phyloP scores from a whole-genome alignment of 92 coral and sea anemone genomes.

The Hydrozoanthus gracilis region DNA sequence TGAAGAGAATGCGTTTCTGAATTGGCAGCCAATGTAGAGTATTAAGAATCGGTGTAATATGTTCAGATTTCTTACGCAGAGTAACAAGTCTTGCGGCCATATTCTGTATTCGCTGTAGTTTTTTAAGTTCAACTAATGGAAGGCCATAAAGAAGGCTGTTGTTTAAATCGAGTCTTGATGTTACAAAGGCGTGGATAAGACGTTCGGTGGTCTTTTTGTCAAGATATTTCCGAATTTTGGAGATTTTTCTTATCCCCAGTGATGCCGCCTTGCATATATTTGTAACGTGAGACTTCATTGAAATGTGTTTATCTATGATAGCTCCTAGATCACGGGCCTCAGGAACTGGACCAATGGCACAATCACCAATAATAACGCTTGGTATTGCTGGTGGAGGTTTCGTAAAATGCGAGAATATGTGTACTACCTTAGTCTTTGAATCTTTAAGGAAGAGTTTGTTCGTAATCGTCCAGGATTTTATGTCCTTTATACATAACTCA shows the following conservation, averaged over 20 bases:
- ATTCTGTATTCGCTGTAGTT: constrained; percentile 5
- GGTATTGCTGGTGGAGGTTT: constrained; percentile 16
- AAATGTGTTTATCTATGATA: constrained; percentile 11
- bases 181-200: background rate
- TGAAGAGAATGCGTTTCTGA: constrained; percentile 21
- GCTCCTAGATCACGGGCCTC: constrained; percentile 16
- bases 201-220: background rate
- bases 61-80: background rate
- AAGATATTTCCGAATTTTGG: background rate
- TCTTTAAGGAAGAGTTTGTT: constrained; percentile 16
- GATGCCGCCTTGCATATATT: constrained; percentile 15
- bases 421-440: constrained; percentile 10
- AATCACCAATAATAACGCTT: constrained; percentile 16
- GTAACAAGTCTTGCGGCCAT: constrained; percentile 16
- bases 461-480: constrained; percentile 18
- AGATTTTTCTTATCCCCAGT: background rate
- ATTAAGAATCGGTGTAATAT: constrained; percentile 11
- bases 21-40: constrained; percentile 46
- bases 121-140: background rate
- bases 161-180: background rate
- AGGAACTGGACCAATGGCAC: constrained; percentile 13
- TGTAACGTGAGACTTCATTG: constrained; percentile 18
- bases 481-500: constrained; percentile 24
- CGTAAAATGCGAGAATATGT: constrained; percentile 17
- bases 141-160: constrained; percentile 21